phyloP scores from a whole-genome alignment of 2,113 vertebrate species.

The Strix uralensis region DNA sequence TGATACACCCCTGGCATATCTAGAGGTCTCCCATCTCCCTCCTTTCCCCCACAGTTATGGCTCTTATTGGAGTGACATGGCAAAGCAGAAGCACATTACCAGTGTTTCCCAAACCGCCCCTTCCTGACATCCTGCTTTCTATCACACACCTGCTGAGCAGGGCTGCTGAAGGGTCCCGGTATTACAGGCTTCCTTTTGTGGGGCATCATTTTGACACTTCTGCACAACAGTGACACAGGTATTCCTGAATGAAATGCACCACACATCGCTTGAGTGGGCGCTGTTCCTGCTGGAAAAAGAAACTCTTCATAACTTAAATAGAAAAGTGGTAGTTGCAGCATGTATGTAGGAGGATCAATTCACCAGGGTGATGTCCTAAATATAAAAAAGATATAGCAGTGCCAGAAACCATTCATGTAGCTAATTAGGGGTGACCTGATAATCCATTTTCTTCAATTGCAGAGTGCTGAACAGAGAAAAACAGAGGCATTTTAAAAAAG shows the following conservation, averaged over 20 bases:
- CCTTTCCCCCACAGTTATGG: background rate
- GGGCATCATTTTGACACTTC: background rate
- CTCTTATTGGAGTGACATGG: background rate
- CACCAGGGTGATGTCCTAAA: background rate
- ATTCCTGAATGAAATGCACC: background rate
- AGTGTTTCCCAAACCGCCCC: background rate
- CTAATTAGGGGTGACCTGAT: background rate
- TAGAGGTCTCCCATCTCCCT: background rate
- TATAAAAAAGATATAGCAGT: background rate
- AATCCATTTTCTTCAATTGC: background rate
- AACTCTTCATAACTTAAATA: background rate
- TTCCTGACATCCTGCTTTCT: background rate
- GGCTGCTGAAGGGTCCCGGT: background rate
- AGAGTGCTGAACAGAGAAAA: background rate
- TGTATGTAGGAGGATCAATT: background rate
- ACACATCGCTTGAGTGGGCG: background rate
- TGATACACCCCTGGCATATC: background rate
- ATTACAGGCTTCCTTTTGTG: rapidly evolving
- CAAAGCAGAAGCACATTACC: background rate
- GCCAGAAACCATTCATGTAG: background rate
- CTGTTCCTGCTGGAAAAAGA: background rate
- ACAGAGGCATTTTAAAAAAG: background rate
- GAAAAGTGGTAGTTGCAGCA: background rate
- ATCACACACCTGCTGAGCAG: rapidly evolving
- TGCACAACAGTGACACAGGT: background rate